Conservation (phyloP, 1,140 invertebrate genomes). For the Saccostrea cuccullata region DNA sequence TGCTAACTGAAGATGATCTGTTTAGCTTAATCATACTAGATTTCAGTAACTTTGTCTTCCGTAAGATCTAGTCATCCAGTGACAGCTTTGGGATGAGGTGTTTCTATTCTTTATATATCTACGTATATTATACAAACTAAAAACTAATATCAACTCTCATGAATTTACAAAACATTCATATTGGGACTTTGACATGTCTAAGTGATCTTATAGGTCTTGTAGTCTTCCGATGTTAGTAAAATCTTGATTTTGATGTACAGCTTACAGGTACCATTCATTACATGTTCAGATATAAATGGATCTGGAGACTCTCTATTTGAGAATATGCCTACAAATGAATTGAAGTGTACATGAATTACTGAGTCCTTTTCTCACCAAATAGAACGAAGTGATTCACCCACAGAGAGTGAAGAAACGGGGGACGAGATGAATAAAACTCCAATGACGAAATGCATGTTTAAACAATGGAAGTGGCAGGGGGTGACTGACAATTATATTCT, state of each 20-base stretch:
- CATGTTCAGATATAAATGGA: too few relatives aligned
- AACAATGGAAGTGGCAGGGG: constrained; percentile 14
- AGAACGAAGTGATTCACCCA: constrained; percentile 77
- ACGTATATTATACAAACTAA: neutral
- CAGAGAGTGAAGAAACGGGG: constrained; percentile 80
- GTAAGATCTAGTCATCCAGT: neutral
- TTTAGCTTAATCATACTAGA: neutral
- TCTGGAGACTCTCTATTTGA: too few relatives aligned
- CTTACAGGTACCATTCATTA: too few relatives aligned
- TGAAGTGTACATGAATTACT: neutral
- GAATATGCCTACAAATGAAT: neutral
- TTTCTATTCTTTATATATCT: neutral
- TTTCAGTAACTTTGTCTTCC: neutral
- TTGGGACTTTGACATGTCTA: too few relatives aligned
- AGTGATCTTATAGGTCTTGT: too few relatives aligned
- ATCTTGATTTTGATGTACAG: too few relatives aligned
- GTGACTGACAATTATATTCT: constrained; percentile 22
- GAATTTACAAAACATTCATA: too few relatives aligned
- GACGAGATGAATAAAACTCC: constrained; percentile 71
- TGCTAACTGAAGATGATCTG: neutral
- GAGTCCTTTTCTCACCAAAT: constrained; percentile 39
- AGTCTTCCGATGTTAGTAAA: too few relatives aligned
- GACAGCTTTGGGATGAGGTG: neutral
- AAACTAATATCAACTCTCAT: too few relatives aligned
- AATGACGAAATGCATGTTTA: constrained; percentile 47